A percentile compares a stretch with the other conserved stretches of the same genome.
Evolutionary conservation across 2,113 vertebrate genomes (phyloP).

Genomic region (Gobiocypris rarus): DNA sequence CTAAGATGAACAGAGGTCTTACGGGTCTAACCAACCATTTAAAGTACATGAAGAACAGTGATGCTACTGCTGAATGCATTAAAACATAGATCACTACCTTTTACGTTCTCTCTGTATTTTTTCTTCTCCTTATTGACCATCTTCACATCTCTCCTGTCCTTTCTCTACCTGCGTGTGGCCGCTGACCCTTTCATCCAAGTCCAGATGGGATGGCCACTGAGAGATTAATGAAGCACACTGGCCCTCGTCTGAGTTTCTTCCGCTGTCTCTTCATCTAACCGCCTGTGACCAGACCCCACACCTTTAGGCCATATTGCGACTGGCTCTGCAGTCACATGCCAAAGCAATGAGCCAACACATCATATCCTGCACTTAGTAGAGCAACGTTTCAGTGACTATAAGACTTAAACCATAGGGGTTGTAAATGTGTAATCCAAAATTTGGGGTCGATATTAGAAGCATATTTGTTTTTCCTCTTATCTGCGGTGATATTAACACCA

Average conservation of each 20-base stretch:
- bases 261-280: constrained; percentile 31
- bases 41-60: neutral
- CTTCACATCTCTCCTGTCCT: constrained; percentile 5
- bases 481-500: too few relatives aligned
- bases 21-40: too few relatives aligned
- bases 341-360: constrained; percentile 4
- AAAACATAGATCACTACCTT: neutral
- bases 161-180: constrained; percentile 28
- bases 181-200: constrained; percentile 40
- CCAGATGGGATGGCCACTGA: constrained; percentile 53
- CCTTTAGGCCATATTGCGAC: constrained; percentile 26
- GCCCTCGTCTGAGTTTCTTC: constrained; percentile 46
- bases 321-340: constrained; percentile 11
- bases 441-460: neutral
- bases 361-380: neutral
- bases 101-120: constrained; percentile 17
- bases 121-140: constrained; percentile 28
- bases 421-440: neutral
- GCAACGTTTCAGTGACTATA: neutral
- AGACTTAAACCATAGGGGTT: neutral
- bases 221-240: constrained; percentile 59
- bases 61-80: neutral
- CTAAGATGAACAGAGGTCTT: too few relatives aligned
- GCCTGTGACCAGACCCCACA: constrained; percentile 10
- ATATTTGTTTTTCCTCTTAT: too few relatives aligned